phyloP scores from a whole-genome alignment of 2,113 vertebrate species.

The Motacilla tschutschensis region DNA sequence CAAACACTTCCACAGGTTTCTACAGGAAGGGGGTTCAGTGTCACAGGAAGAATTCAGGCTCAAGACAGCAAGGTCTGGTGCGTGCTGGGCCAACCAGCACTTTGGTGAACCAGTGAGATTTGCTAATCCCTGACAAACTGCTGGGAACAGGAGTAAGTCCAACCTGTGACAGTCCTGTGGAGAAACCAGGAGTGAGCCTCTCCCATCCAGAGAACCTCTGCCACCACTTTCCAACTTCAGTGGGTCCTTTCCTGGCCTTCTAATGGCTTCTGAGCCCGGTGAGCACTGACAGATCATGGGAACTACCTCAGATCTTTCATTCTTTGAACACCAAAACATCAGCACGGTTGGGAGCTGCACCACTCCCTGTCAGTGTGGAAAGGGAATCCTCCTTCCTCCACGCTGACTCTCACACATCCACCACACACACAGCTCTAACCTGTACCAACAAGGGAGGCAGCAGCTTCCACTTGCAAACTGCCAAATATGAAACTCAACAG shows the following conservation, averaged over 20 bases:
- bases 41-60: not conserved
- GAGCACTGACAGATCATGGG: not conserved
- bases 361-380: not conserved
- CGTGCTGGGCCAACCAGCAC: not conserved
- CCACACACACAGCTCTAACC: not conserved
- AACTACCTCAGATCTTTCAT: not conserved
- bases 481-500: slow-evolving; percentile 13
- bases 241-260: not conserved
- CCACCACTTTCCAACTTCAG: not conserved
- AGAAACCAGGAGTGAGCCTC: not conserved
- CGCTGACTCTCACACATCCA: not conserved
- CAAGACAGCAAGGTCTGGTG: not conserved
- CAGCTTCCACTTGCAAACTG: slow-evolving; percentile 41
- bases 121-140: not conserved
- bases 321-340: not conserved
- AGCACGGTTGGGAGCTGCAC: not conserved
- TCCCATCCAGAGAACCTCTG: not conserved
- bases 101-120: not conserved
- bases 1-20: not conserved
- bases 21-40: fast-evolving
- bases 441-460: not conserved
- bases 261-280: not conserved
- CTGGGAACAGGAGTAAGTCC: not conserved
- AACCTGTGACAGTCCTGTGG: not conserved
- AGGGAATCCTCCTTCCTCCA: not conserved